Evolutionary conservation across 2,113 vertebrate species (phyloP), one percentile per base, ranked within the genome.

Genomic region (Paradoxurus hermaphroditus): DNA sequence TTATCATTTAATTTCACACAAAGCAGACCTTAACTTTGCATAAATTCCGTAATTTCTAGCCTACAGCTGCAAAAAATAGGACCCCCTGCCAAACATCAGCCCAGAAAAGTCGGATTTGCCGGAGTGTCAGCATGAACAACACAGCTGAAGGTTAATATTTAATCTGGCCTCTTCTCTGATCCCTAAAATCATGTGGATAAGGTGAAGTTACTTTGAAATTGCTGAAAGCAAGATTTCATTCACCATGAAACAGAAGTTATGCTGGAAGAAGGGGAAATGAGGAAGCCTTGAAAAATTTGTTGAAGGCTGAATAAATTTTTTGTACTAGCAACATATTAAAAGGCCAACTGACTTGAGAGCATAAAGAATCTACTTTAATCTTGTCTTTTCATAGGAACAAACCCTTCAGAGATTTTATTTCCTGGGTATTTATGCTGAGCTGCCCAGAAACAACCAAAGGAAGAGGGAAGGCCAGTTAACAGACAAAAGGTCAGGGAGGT

Each of bases 111-210:
- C 39, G 7, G 90, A 90, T 95, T 86, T 90, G 86, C 75, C 39
- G 59, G 85, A 75, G 39, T 96, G 65, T 94, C 95, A 95, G 90
- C 70, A 79, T 53, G 93, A 96, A 67, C 94, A 95, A 87, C 41
- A 19, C 46, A 84, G 77, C 29, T 90, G 59, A 97, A 98, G 93
- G 90, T 98, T 97, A 98, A 95, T 97, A 97, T 98, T 97, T 98
- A 97, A 97, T 95, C 96, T 95, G 86, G 90, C 95, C 95, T 98
- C 70, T 85, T 92, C 96, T 97, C 89, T 98, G 96, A 97, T 97
- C 95, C 97, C 70, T 95, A 93, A 98, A 96, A 96, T 97, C 91
- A 95, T 88, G 89, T 92, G 95, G 92, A 62, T 97, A 97, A 96
- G 95, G 91, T 97, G 87, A 95, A 93, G 91, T 87, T 85, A 81